These are phyloP conservation scores for Chironomus tentans DNA, from an alignment of 2,888 invertebrate species.

Conservation along the genomic window DNA sequence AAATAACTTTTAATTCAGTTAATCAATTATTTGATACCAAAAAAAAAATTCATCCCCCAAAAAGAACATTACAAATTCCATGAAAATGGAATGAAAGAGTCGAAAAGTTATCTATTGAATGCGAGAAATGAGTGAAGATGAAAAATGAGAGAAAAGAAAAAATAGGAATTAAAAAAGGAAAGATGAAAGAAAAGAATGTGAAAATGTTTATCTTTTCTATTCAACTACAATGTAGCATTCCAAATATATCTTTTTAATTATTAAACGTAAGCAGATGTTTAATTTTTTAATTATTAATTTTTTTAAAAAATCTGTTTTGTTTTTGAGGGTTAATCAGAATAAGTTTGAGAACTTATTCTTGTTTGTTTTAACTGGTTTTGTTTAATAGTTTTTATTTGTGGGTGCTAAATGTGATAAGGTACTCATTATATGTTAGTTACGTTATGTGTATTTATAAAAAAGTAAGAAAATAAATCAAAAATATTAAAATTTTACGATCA, in stretches of 20 bases:
- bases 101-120: not conserved
- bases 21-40: too few relatives aligned
- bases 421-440: not conserved
- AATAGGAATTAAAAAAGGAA: not conserved
- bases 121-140: not conserved
- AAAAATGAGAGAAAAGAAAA: not conserved
- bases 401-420: not conserved
- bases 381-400: not conserved
- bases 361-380: not conserved
- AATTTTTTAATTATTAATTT: not conserved
- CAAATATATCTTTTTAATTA: not conserved
- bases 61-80: too few relatives aligned
- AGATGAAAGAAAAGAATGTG: not conserved
- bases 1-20: too few relatives aligned
- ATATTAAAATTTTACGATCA: not conserved
- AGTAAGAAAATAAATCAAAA: not conserved
- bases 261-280: not conserved
- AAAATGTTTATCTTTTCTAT: not conserved
- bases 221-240: slow-evolving; percentile 4
- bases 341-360: not conserved
- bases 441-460: not conserved
- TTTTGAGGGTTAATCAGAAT: not conserved
- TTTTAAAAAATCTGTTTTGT: not conserved
- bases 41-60: too few relatives aligned
- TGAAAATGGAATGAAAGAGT: not conserved